Base-by-base conservation (phyloP, 2,888 invertebrate species). In the Noctua comes region DNA sequence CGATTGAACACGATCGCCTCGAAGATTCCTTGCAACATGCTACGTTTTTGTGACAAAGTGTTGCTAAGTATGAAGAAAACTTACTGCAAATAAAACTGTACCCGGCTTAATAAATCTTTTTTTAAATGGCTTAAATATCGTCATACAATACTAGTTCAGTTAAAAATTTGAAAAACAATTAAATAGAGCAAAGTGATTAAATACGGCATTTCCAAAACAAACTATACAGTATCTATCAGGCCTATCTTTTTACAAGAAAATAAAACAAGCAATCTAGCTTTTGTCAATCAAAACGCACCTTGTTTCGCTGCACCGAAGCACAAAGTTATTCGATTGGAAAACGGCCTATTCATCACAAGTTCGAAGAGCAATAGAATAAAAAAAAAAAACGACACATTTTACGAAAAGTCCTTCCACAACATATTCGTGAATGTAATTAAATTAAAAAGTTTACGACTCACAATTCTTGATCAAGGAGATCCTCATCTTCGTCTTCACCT, bases 401-500 rank as follows among this genome's bases (percentile, higher is more conserved):
- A n/a, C 11, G 11, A 27, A 27, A 59, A 59, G 5, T 36, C 21
- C 21, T 64, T 1, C 6, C 11, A 21, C 21, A 36, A 36, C 21
- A 36, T 10, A 43, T 43, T 43, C 16, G 8, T 62, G 31, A 18
- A 31, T 18, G 18, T 31, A 3, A 36, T 40, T 40, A 21, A 71
- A 40, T 36, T 18, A 36, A n/a, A 62, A n/a, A 11, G 4, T 27
- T 48, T 11, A 27, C 16, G 57, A 82, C 83, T 83, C 68, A 82
- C 77, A 73, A 70, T 62, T 76, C 74, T 27, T 86, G 78, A 36
- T 82, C 80, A 64, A 83, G 80, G 77, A 91, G 90, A 51, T 89
- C 82, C 59, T 90, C 90, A 27, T 91, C 90, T 40, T 94, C 93
- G 57, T 92, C 90, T 54, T 94, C 93, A 59, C 92, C 91, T 10